Base-by-base conservation (phyloP, 2,113 vertebrate genomes). In the Salvator merianae region DNA sequence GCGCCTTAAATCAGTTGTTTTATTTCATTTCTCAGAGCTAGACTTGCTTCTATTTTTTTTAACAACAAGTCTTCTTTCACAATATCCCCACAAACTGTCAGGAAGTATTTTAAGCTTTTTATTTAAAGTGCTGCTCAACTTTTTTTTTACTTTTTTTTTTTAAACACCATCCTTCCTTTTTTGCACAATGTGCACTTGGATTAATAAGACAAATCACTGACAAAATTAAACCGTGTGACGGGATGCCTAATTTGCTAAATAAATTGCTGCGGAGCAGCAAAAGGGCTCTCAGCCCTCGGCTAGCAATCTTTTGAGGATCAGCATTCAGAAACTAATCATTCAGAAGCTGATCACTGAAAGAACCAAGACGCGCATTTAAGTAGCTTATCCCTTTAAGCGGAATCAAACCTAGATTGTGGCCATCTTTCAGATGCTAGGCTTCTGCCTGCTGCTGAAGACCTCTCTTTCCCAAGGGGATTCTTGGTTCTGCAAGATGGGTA, bases 321-420 rank as follows among this genome's bases (percentile, higher is more conserved):
- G 16, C 0, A 0, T 50, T 79, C 77, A 36, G 88, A 94, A 91
- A 81, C 84, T 83, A 83, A 85, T 92, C 90, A 88, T 83, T 12
- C 91, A 47, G 72, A 63, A 87, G 74, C 77, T n/a, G 13, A 83
- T 36, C 84, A 68, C 79, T 59, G 77, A 86, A 77, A 88, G 7
- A 4, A 5, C 73, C 9, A 82, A 66, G 72, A 36, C 10, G 79
- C 55, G 82, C 87, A 88, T 89, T 93, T 83, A 86, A 87, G 88
- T 76, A 59, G 14, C 28, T 83, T 84, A 87, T 91, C n/a, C 74
- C 91, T 73, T 87, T 88, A 83, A 92, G 86, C 90, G 83, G 88
- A 94, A 92, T 90, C 72, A 53, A 66, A 13, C 2, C 30, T 1
- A 90, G 90, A 87, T 85, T 70, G 71, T 65, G 89, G 92, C 92